Percentiles rank a stretch among this genome's conserved stretches.
Evolutionary conservation across 2,113 vertebrate genomes (phyloP).

Genomic region (Notechis scutatus): DNA sequence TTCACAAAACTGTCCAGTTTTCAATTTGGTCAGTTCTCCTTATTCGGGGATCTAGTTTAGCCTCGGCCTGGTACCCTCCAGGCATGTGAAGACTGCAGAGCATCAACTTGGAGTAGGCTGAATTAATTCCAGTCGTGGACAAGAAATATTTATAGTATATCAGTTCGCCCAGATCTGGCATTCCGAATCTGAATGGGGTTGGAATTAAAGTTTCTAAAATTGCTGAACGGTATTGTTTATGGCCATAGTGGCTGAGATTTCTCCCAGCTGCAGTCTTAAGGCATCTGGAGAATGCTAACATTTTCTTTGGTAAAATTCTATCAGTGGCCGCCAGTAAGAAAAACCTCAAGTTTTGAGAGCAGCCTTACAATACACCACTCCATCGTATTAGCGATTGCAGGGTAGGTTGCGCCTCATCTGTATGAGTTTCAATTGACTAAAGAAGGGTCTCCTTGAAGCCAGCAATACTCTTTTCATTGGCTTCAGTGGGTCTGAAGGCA

Average conservation of each 20-base stretch:
- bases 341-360: not conserved
- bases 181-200: not conserved
- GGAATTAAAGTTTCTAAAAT: not conserved
- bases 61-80: not conserved
- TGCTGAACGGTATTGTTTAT: not conserved
- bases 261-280: not conserved
- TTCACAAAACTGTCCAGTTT: not conserved
- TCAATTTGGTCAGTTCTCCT: not conserved
- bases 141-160: not conserved
- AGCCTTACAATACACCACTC: not conserved
- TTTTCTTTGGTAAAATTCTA: not conserved
- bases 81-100: not conserved
- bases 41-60: not conserved
- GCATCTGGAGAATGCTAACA: not conserved
- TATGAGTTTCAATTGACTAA: not conserved
- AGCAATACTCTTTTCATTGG: conserved; percentile 1
- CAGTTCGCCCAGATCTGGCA: not conserved
- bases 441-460: conserved; percentile 9
- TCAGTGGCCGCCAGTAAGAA: not conserved
- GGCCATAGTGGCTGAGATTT: not conserved
- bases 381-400: not conserved
- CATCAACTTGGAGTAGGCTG: not conserved
- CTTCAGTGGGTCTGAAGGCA: conserved; percentile 5
- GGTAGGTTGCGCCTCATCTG: conserved; percentile 36
- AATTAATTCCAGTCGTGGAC: not conserved